Evolutionary conservation across 2,888 invertebrate genomes (phyloP), one percentile per base, ranked within the genome.

Genomic region (Trachelus tabidus): DNA sequence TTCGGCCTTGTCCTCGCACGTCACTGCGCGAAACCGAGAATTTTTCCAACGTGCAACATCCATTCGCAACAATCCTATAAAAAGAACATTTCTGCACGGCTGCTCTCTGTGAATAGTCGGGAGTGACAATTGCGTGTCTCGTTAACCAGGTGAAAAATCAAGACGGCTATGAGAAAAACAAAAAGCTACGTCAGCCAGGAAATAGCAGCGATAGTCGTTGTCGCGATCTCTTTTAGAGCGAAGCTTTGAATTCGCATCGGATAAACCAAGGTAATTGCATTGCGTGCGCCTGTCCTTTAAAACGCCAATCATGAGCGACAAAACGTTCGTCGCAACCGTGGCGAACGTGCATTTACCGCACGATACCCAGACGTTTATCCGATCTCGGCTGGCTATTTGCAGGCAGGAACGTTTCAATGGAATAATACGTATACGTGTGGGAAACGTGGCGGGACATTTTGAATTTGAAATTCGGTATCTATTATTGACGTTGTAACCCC

Each of bases 241-340:
- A 56, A 56, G 23, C 56, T 56, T 56, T 23, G 56, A 56, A 56
- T 56, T 56, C 56, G 56, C 56, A 56, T 56, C 23, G 56, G 56
- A 56, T 56, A 87, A 88, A 86, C 85, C 88, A 84, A 88, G 90
- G 90, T 90, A 91, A 91, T 91, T 91, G 90, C 90, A 90, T 90
- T 91, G 90, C 90, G 89, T 90, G 89, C 88, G 87, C 89, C 88
- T 89, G 90, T 89, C 89, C 90, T 90, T 91, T 91, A 89, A 90
- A 88, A 90, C 86, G 91, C 90, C 91, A 91, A 91, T 91, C 90
- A 91, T 90, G 84, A 82, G 88, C 89, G 90, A 91, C 90, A 90
- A 91, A 91, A 91, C 88, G 90, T 87, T 91, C 90, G 89, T 90
- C 90, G 87, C 71, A 9, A 23, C 86, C 89, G 87, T 81, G 84